Evolutionary conservation across 2,888 invertebrate species (phyloP).

Genomic region (Epinotia brunnichana): DNA sequence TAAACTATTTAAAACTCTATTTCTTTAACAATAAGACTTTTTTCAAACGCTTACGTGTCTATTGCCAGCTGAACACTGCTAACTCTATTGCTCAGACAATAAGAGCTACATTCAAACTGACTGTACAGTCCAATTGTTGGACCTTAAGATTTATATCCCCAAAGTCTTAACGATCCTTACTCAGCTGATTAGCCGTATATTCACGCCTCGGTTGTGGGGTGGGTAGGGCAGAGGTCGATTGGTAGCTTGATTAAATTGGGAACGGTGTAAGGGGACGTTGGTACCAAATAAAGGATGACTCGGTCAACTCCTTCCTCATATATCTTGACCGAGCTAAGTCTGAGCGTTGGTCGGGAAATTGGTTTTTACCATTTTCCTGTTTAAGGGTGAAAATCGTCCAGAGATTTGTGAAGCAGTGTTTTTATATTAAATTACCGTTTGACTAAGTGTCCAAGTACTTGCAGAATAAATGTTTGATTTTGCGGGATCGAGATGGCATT

Average conservation of each 20-base stretch:
- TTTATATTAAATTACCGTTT: no score
- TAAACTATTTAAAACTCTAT: background rate
- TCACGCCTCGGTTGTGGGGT: background rate
- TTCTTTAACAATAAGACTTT: background rate
- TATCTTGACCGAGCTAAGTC: background rate
- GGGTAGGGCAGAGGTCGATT: conserved; percentile 3
- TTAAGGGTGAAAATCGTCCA: no score
- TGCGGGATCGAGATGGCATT: no score
- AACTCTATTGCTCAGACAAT: background rate
- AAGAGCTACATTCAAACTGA: conserved; percentile 2
- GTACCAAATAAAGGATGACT: background rate
- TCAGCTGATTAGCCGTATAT: conserved; percentile 12
- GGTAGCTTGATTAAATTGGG: conserved; percentile 14
- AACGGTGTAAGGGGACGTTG: background rate
- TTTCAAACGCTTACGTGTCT: background rate
- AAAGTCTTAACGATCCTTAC: conserved; percentile 13
- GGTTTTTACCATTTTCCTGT: no score
- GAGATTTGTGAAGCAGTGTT: no score
- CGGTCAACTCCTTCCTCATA: conserved; percentile 3
- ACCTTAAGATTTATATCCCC: conserved; percentile 7
- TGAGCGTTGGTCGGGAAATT: no score
- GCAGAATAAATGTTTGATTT: no score
- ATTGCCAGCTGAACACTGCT: background rate
- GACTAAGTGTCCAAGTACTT: no score
- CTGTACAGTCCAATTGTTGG: background rate